Evolutionary conservation across 2,797 vertebrate species (phyloP), one percentile per base, ranked within the genome.

Genomic region (Darevskia mixta): DNA sequence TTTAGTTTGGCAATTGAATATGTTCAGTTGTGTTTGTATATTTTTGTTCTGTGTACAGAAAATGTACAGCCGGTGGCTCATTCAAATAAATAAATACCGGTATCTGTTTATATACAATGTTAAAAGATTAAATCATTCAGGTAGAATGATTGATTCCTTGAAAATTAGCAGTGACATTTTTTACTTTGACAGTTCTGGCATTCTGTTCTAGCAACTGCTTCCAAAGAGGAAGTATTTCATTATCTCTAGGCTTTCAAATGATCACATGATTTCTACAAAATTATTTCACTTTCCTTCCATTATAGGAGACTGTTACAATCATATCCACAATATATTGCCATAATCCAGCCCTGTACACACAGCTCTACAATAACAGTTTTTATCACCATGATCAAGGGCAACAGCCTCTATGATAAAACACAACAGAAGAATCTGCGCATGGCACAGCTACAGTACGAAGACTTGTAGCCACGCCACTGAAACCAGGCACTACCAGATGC

Each of bases 111-210:
- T 64, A 64, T 64, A 64, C 61, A 18, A 23, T 64, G 32, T 72
- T 73, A 78, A 55, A 67, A 41, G 32, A 64, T 27, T 43, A 76
- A 85, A 75, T 13, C 27, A 64, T 82, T 82, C 80, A 43, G 38
- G 38, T 49, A 35, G n/a, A 45, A 82, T 15, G 20, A 35, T 45
- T 81, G 64, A 76, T 81, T 43, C 81, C 61, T 76, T 82, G 58
- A 85, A 89, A 45, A 27, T 86, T 58, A 82, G 61, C 13, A 43
- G 45, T 69, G 8, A 78, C 67, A 38, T 67, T 79, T 55, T 78
- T 86, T 69, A 85, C 64, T 77, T 18, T 89, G 84, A 86, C 43
- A 82, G 64, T 87, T 82, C n/a, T 82, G 41, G 58, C 45, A 77
- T 67, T 86, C 45, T 43, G 61, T 77, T 89, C 64, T 45, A 77